Conservation (phyloP, 2,888 invertebrate genomes). For the Brachylomia viminalis region DNA sequence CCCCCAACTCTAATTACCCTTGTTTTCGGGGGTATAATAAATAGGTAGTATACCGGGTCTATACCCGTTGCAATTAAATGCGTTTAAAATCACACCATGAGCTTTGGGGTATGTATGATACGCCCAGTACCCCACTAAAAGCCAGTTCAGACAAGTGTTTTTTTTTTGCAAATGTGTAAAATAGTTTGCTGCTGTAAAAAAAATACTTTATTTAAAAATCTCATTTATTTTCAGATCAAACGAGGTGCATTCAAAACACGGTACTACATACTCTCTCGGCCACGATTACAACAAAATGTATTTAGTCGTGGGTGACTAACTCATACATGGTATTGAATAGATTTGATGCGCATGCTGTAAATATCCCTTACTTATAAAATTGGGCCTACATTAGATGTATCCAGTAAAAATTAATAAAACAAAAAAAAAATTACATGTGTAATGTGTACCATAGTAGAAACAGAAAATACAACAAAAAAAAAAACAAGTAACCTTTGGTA, state of each 20-base stretch:
- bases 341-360: slow-evolving; percentile 35
- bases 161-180: not conserved
- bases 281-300: slow-evolving; percentile 12
- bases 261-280: slow-evolving; percentile 32
- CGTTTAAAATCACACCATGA: not conserved
- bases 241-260: slow-evolving; percentile 46
- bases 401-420: slow-evolving; percentile 46
- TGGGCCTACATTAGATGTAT: slow-evolving; percentile 76
- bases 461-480: not conserved
- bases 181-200: not conserved
- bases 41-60: not conserved
- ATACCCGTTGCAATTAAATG: not conserved
- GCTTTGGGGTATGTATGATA: not conserved
- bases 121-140: not conserved
- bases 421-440: slow-evolving; percentile 8
- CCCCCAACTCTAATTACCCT: not conserved
- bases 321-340: slow-evolving; percentile 19
- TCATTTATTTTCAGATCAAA: slow-evolving; percentile 49
- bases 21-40: not conserved
- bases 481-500: not conserved
- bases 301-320: slow-evolving; percentile 26
- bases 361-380: slow-evolving; percentile 48
- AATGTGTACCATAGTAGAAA: slow-evolving; percentile 10
- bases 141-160: too few relatives aligned
- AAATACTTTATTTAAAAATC: not conserved